phyloP scores from a whole-genome alignment of 2,797 vertebrate species.

The Heteromormyrus szaboi region DNA sequence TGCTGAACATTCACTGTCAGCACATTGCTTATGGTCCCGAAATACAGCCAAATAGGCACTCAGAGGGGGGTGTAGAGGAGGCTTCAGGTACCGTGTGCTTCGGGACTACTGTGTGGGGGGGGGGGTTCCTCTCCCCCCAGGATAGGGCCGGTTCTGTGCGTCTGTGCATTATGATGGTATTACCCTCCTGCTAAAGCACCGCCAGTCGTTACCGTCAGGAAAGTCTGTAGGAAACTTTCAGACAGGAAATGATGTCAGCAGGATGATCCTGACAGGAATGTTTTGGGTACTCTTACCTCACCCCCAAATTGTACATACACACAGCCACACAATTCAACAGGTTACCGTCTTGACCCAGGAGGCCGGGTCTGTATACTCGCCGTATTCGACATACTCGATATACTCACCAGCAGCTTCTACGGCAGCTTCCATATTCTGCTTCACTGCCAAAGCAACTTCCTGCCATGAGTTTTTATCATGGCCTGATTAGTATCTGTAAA shows the following conservation, averaged over 20 bases:
- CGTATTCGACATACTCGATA: not conserved
- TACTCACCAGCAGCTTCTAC: not conserved
- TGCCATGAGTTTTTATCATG: not conserved
- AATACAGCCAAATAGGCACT: not conserved
- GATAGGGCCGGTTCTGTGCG: not conserved
- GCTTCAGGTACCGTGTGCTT: not conserved
- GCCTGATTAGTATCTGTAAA: not conserved
- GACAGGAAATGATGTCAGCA: not conserved
- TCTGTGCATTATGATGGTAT: not conserved
- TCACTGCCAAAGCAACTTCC: not conserved
- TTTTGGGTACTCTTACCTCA: not conserved
- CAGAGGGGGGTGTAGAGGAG: not conserved
- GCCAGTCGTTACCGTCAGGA: not conserved
- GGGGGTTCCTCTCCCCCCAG: not conserved
- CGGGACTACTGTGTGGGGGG: not conserved
- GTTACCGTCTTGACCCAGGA: not conserved
- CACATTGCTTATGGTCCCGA: not conserved
- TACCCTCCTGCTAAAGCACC: not conserved
- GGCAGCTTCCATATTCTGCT: not conserved
- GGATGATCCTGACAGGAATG: not conserved
- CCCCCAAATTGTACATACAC: not conserved
- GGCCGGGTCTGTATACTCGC: not conserved
- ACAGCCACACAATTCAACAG: not conserved
- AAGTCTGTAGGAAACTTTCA: not conserved
- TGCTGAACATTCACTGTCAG: not conserved